phyloP scores from a whole-genome alignment of 37 sponge, comb jelly and placozoan species.

The Theonella swinhoei region DNA sequence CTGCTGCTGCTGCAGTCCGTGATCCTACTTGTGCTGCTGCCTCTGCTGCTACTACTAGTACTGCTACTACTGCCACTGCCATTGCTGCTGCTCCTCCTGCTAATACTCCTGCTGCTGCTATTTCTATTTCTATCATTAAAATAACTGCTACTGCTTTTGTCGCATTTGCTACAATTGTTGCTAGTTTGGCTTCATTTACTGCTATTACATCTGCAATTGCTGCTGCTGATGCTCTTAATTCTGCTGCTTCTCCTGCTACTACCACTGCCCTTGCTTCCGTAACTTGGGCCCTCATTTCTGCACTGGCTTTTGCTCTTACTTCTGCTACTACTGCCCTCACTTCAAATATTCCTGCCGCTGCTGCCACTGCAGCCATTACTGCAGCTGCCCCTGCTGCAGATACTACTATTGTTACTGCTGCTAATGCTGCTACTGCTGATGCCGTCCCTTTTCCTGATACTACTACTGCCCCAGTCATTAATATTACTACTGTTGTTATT shows the following conservation, averaged over 20 bases:
- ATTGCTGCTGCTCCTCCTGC: not conserved
- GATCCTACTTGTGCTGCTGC: not conserved
- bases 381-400: not conserved
- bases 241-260: slow-evolving; percentile 6
- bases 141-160: slow-evolving; percentile 8
- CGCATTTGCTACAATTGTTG: not conserved
- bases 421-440: not conserved
- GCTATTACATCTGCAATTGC: slow-evolving; percentile 1
- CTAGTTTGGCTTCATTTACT: slow-evolving; percentile 1
- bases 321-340: not conserved
- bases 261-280: not conserved
- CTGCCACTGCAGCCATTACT: not conserved
- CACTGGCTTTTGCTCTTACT: not conserved
- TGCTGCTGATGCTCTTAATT: not conserved
- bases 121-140: slow-evolving; percentile 14
- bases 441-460: not conserved
- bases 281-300: not conserved
- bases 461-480: not conserved
- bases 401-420: no score
- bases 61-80: not conserved
- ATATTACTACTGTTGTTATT: not conserved
- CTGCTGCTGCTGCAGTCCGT: not conserved
- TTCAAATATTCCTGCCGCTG: not conserved
- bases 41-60: not conserved
- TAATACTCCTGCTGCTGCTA: slow-evolving; percentile 3